Percentiles rank a stretch among this genome's conserved stretches.
Conservation (phyloP, 2,797 vertebrate genomes). For the Rhinoraja longicauda region DNA sequence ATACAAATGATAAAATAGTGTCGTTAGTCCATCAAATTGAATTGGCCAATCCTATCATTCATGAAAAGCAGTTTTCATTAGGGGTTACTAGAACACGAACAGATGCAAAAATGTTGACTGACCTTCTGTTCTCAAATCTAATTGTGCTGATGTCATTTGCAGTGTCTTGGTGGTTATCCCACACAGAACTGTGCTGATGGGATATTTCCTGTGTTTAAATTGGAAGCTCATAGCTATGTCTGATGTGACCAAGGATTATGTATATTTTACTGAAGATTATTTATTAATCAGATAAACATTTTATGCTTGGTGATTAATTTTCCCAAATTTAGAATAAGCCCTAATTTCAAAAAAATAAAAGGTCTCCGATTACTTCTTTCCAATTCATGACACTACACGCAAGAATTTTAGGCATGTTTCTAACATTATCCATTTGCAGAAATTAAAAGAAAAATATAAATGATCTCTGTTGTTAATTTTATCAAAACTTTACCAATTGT, state of each 20-base stretch:
- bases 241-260: not conserved
- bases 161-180: not conserved
- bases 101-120: not conserved
- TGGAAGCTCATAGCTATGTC: not conserved
- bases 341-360: not conserved
- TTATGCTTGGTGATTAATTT: not conserved
- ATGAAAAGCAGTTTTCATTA: not conserved
- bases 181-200: not conserved
- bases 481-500: not conserved
- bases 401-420: not conserved
- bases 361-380: not conserved
- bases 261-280: conserved; percentile 24
- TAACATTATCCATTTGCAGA: not conserved
- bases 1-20: too few relatives aligned
- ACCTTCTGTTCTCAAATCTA: not conserved
- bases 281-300: not conserved
- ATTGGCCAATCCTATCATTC: not conserved
- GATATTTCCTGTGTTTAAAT: conserved; percentile 10
- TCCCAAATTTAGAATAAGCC: not conserved
- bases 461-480: not conserved
- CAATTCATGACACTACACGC: not conserved
- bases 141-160: not conserved
- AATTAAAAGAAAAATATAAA: not conserved
- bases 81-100: not conserved
- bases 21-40: not conserved